Conservation (phyloP, 2,113 vertebrate genomes). For the Paralichthys olivaceus region DNA sequence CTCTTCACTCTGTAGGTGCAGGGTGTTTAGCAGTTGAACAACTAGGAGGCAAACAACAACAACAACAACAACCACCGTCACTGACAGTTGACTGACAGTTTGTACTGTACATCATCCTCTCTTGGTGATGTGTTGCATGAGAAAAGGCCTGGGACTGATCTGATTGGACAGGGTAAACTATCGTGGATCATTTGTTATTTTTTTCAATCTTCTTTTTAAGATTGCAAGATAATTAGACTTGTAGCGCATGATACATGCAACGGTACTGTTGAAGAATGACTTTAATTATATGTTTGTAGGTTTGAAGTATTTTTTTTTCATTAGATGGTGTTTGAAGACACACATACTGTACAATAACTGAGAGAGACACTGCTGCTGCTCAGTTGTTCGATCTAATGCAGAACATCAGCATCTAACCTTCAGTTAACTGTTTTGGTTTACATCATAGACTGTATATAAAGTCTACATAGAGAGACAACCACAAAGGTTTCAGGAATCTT, state of each 20-base stretch:
- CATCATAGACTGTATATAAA: background rate
- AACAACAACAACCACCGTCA: slow-evolving; percentile 21
- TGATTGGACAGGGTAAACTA: slow-evolving; percentile 76
- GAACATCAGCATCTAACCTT: slow-evolving; percentile 38
- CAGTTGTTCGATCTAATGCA: slow-evolving; percentile 48
- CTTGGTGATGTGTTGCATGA: slow-evolving; percentile 71
- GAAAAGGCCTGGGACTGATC: slow-evolving; percentile 64
- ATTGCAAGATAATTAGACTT: slow-evolving; percentile 70
- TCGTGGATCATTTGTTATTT: slow-evolving; percentile 65
- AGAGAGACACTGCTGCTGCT: slow-evolving; percentile 32
- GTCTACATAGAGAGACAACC: slow-evolving; percentile 22
- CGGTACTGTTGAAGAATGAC: slow-evolving; percentile 51
- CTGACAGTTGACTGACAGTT: slow-evolving; percentile 52
- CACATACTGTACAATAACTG: slow-evolving; percentile 72
- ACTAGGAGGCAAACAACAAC: slow-evolving; percentile 45
- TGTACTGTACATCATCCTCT: slow-evolving; percentile 54
- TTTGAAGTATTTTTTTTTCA: slow-evolving; percentile 37
- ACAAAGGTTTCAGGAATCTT: slow-evolving; percentile 17
- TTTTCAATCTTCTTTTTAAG: slow-evolving; percentile 13
- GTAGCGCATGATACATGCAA: slow-evolving; percentile 79
- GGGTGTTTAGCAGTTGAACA: slow-evolving; percentile 66
- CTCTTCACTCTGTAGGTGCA: slow-evolving; percentile 73
- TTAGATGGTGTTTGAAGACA: slow-evolving; percentile 58
- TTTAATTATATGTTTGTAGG: slow-evolving; percentile 32
- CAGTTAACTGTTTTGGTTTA: slow-evolving; percentile 41